Evolutionary conservation across 2,888 invertebrate species (phyloP).

Genomic region (Caenorhabditis macrosperma): DNA sequence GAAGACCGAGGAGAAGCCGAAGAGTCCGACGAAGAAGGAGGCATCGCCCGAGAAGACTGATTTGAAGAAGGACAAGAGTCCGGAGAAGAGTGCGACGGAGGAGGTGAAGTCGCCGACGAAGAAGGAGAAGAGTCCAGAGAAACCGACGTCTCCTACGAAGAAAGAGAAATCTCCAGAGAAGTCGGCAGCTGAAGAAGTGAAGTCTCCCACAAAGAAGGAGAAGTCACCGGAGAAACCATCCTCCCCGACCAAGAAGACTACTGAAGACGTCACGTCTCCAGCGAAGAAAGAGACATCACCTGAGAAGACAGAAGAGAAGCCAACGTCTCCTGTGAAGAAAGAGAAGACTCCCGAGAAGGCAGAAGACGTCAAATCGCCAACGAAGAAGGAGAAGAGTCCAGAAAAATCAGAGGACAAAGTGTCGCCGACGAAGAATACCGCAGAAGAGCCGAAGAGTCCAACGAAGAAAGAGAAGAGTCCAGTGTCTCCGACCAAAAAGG

Average conservation of each 20-base stretch:
- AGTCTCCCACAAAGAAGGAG: constrained; percentile 50
- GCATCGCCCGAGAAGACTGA: background rate
- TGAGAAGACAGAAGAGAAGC: constrained; percentile 14
- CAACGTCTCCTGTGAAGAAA: constrained; percentile 26
- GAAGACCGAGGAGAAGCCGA: constrained; percentile 47
- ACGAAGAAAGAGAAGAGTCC: background rate
- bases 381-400: constrained; percentile 14
- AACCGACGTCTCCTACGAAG: background rate
- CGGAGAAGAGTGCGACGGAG: constrained; percentile 40
- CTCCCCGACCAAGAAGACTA: background rate
- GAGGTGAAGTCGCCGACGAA: constrained; percentile 11
- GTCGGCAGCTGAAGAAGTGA: background rate
- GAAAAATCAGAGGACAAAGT: constrained; percentile 9
- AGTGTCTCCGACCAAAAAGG: constrained; percentile 43
- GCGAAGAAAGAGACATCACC: constrained; percentile 30
- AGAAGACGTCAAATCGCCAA: constrained; percentile 5
- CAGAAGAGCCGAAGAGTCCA: too few relatives aligned
- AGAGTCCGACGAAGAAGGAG: constrained; percentile 27
- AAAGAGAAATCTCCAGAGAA: constrained; percentile 15
- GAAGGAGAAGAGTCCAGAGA: constrained; percentile 6
- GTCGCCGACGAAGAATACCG: too few relatives aligned
- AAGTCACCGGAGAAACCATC: constrained; percentile 34
- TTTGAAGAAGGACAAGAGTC: constrained; percentile 40
- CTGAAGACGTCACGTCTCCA: constrained; percentile 22
- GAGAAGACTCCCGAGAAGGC: constrained; percentile 11